A percentile compares a stretch with the other conserved stretches of the same genome.
Evolutionary conservation across 2,113 vertebrate species (phyloP).

Genomic region (Megaceryle torquata): DNA sequence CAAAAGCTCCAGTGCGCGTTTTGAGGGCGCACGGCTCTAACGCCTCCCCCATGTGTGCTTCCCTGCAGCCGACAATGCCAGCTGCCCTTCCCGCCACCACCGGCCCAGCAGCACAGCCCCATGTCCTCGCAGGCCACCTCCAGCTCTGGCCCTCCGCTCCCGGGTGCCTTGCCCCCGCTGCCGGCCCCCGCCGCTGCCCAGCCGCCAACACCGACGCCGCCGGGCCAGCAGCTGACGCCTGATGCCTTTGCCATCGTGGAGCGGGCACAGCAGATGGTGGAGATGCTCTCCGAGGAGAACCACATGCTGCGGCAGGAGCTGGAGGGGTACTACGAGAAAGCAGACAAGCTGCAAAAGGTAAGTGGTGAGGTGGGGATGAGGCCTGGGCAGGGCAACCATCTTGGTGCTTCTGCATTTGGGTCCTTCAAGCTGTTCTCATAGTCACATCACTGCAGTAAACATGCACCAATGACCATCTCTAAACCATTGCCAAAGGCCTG

Average conservation of each 20-base stretch:
- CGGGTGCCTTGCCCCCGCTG: constrained; percentile 52
- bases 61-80: constrained; percentile 76
- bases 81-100: constrained; percentile 45
- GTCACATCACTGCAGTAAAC: background rate
- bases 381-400: background rate
- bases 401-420: background rate
- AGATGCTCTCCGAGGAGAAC: constrained; percentile 84
- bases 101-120: constrained; percentile 78
- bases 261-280: constrained; percentile 86
- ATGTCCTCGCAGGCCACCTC: constrained; percentile 78
- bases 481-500: background rate
- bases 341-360: constrained; percentile 85
- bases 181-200: constrained; percentile 31
- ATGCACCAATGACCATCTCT: background rate
- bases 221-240: constrained; percentile 71
- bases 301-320: constrained; percentile 81
- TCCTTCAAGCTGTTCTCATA: background rate
- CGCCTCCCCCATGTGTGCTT: background rate
- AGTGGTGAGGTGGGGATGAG: background rate
- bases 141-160: constrained; percentile 54
- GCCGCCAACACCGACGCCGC: background rate
- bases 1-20: fast-evolving
- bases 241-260: constrained; percentile 82
- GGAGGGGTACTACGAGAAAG: constrained; percentile 80
- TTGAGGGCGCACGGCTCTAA: fast-evolving